Base-by-base conservation (phyloP, 1,140 invertebrate genomes). In the Epicauta chinensis region DNA sequence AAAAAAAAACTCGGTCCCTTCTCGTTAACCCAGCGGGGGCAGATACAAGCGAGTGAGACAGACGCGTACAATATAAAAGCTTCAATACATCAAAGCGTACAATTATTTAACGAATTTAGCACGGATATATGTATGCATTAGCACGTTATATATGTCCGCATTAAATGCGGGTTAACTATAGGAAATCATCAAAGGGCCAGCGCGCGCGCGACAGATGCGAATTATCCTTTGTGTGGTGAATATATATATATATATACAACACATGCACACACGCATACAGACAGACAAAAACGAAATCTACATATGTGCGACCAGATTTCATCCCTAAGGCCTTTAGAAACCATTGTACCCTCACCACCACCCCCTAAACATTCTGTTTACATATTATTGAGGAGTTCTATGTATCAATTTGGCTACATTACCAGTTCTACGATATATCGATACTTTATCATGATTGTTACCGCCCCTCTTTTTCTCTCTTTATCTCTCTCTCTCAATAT, bases 121-220 rank as follows among this genome's bases (percentile, higher is more conserved):
- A 34, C 45, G 48, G 48, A 41, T 44, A 44, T 51, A 51, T 38
- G 40, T 43, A 51, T 32, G 36, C 40, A 51, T 43, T 38, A 44
- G 39, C 50, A 38, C 50, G 40, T 51, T 51, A 44, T 51, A 39
- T 51, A 51, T 51, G 40, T 43, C 31, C 36, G 40, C 36, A 43
- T 35, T 40, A 51, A 51, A 51, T 51, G 40, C 50, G 40, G 50
- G 50, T 51, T 51, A 51, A 51, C 50, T 51, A 51, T 42, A 51
- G 50, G 41, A 32, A 51, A 51, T 51, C 50, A 51, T 51, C 50
- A 51, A 51, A 51, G 50, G 50, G 40, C 50, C 50, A 51, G 36
- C 50, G 39, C 15, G 36, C 50, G 39, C 15, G 50, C 50, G 50
- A 36, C 50, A 51, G 39, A 51, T 51, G 50, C 40, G 41, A 51